Percentiles rank a stretch among this genome's conserved stretches.
Evolutionary conservation across 2,797 vertebrate genomes (phyloP).

Genomic region (Onychomys arenicola): DNA sequence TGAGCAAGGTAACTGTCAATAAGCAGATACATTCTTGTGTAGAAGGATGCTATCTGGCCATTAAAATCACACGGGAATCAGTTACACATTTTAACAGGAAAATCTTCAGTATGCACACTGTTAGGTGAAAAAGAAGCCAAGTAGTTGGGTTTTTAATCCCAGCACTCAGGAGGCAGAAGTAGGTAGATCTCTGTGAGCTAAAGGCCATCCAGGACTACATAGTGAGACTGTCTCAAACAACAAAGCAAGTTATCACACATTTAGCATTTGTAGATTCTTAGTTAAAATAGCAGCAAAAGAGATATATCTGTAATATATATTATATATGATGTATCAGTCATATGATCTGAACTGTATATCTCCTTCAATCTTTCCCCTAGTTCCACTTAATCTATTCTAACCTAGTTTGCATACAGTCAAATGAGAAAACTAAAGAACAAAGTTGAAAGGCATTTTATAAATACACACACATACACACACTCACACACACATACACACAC

Average conservation of each 20-base stretch:
- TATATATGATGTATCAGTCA: not conserved
- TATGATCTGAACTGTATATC: not conserved
- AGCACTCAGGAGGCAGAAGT: not conserved
- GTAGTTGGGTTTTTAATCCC: not conserved
- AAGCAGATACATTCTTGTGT: not conserved
- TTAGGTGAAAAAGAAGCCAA: not conserved
- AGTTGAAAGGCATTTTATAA: not conserved
- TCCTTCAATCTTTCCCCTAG: not conserved
- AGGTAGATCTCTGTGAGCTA: not conserved
- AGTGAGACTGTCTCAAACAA: not conserved
- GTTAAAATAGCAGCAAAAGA: not conserved
- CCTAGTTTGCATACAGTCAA: constrained; percentile 6
- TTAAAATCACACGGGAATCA: not conserved
- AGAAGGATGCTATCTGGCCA: not conserved
- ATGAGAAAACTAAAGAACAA: not conserved
- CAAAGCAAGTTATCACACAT: not conserved
- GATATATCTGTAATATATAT: not conserved
- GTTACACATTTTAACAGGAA: not conserved
- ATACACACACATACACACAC: too few relatives aligned
- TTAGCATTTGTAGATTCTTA: not conserved
- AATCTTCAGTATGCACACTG: not conserved
- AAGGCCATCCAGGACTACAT: not conserved
- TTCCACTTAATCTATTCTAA: not conserved
- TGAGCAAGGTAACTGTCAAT: not conserved
- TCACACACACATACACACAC: not conserved